Conservation (phyloP, 2,888 invertebrate genomes). For the Saturnia japonica region DNA sequence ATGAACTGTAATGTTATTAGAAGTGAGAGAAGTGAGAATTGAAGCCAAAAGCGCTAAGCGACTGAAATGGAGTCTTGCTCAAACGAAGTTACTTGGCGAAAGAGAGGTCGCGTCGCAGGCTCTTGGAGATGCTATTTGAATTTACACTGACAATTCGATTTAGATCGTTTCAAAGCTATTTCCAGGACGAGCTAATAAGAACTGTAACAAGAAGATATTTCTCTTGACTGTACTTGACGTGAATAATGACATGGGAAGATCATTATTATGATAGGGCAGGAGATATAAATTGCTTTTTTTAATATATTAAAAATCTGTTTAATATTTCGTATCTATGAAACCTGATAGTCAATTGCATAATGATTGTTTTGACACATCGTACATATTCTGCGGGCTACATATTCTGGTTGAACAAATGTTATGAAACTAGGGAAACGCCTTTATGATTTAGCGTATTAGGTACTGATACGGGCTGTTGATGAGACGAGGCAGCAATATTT, state of each 20-base stretch:
- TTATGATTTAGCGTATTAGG: neutral
- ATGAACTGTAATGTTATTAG: slow-evolving; percentile 45
- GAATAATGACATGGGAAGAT: neutral
- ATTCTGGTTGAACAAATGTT: neutral
- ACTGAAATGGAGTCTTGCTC: slow-evolving; percentile 55
- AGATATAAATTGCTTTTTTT: neutral
- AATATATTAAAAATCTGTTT: no score
- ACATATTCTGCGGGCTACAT: no score
- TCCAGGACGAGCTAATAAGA: neutral
- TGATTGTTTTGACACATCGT: no score
- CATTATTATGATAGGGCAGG: neutral
- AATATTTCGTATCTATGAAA: no score
- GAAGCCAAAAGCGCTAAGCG: slow-evolving; percentile 53
- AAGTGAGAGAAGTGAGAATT: slow-evolving; percentile 37
- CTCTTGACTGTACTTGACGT: neutral
- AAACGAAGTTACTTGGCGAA: slow-evolving; percentile 59
- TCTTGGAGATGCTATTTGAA: slow-evolving; percentile 45
- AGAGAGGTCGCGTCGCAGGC: slow-evolving; percentile 11
- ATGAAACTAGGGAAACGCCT: neutral
- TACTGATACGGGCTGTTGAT: neutral
- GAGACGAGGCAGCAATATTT: neutral
- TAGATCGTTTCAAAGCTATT: slow-evolving; percentile 48
- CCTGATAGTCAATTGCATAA: no score
- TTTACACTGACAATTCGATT: slow-evolving; percentile 61
- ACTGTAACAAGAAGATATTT: neutral